Conservation (phyloP, 1,140 invertebrate genomes). For the Helicoverpa armigera region DNA sequence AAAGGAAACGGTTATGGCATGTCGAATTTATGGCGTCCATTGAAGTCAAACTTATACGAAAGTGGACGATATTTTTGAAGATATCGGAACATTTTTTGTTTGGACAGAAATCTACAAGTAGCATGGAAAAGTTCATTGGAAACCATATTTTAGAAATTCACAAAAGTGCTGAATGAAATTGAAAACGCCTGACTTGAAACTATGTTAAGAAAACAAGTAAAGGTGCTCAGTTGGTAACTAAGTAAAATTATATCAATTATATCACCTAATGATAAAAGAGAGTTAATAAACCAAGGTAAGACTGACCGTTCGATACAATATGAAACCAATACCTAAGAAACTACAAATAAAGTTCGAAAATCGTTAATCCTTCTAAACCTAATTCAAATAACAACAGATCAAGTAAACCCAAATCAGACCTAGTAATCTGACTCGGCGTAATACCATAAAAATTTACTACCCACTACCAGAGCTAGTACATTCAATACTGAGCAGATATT, state of each 20-base stretch:
- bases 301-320: too few relatives aligned
- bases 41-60: background rate
- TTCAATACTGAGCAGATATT: slow-evolving; percentile 17
- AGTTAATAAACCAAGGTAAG: too few relatives aligned
- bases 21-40: background rate
- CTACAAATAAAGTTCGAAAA: too few relatives aligned
- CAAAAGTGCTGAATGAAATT: background rate
- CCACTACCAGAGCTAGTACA: background rate
- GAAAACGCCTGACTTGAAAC: too few relatives aligned
- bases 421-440: background rate
- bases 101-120: background rate
- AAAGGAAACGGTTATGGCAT: background rate
- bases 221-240: too few relatives aligned
- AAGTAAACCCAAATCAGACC: background rate
- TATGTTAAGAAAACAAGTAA: too few relatives aligned
- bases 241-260: too few relatives aligned
- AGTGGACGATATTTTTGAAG: background rate
- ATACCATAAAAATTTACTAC: slow-evolving; percentile 15
- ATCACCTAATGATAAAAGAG: too few relatives aligned
- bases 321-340: too few relatives aligned
- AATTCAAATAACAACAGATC: too few relatives aligned
- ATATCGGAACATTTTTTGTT: background rate
- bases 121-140: background rate
- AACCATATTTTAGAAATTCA: too few relatives aligned
- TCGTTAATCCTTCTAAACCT: too few relatives aligned